Evolutionary conservation across 1,140 invertebrate genomes (phyloP), one percentile per base, ranked within the genome.

Genomic region (Aphelenchoides besseyi): DNA sequence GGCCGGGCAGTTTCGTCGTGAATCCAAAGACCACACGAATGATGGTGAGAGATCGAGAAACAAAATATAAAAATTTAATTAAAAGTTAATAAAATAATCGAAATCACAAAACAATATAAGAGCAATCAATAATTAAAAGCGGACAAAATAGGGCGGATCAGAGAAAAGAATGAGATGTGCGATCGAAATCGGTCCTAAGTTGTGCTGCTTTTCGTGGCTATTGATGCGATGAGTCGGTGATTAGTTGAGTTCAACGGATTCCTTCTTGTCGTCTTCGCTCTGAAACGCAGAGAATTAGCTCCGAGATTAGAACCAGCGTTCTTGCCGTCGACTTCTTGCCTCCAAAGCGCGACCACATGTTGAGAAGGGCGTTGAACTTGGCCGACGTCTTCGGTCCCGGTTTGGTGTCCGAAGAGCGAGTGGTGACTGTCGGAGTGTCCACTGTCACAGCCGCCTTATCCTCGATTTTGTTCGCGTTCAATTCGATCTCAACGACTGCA

Each of bases 21-120:
- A 69, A 70, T 70, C 69, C 69, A 16, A 29, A 48, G n/a, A 69
- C 26, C n/a, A 33, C 61, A 1, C 18, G 62, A 29, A 62, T 70
- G 69, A 9, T 66, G 36, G 16, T 66, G n/a, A 37, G 63, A 32
- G 63, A 66, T 66, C 5, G 18, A 23, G 18, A 59, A 48, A 23
- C 41, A 48, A 48, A 48, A 23, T 12, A 16, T 48, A 48, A 48
- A 48, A 48, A 48, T 48, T 48, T 48, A 48, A 16, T 48, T 48
- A 48, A 48, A 48, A 12, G 41, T 23, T 16, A 48, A 48, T 23
- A 48, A 48, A 48, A 23, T 48, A 48, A 48, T 16, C 12, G 23
- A 23, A 23, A 16, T 48, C 12, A 48, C 41, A 48, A 23, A 48
- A 48, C 41, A 16, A 16, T 23, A 23, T 12, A 48, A 48, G 41